Conservation (phyloP, 1,140 invertebrate species). For the Scaptomyza hsui region DNA sequence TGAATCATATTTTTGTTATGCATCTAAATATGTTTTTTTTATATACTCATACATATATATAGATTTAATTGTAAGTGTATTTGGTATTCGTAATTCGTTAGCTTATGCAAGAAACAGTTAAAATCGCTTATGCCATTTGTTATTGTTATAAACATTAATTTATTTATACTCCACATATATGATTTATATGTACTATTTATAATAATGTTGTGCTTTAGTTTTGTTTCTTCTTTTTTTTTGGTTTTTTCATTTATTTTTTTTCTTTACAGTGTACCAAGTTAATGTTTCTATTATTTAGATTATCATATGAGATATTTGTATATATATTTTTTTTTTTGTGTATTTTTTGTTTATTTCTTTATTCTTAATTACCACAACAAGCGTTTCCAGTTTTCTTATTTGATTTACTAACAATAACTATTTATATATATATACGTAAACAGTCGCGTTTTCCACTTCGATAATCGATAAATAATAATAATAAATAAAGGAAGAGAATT, state of each 20-base stretch:
- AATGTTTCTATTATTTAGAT: constrained; percentile 64
- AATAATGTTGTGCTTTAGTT: constrained; percentile 63
- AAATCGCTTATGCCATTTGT: constrained; percentile 71
- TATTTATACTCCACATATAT: constrained; percentile 60
- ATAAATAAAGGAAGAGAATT: not conserved
- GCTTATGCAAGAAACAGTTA: constrained; percentile 71
- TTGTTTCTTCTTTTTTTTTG: constrained; percentile 20
- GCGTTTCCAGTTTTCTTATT: constrained; percentile 81
- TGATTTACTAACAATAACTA: constrained; percentile 79
- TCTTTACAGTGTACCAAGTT: constrained; percentile 74
- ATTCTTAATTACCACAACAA: constrained; percentile 78
- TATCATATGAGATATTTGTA: constrained; percentile 57
- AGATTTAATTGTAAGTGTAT: constrained; percentile 33
- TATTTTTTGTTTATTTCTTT: constrained; percentile 27
- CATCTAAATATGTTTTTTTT: constrained; percentile 32
- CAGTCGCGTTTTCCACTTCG: constrained; percentile 2
- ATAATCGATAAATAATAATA: not conserved
- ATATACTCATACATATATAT: constrained; percentile 3
- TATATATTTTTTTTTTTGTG: constrained; percentile 24
- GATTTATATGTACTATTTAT: constrained; percentile 54
- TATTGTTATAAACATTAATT: constrained; percentile 74
- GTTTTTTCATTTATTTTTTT: constrained; percentile 2
- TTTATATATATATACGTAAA: constrained; percentile 30
- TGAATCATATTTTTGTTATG: constrained; percentile 34
- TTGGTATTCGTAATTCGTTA: constrained; percentile 29